Conservation (phyloP, 30 jellyfish, hydroid and myxozoan species). For the Turritopsis rubra region DNA sequence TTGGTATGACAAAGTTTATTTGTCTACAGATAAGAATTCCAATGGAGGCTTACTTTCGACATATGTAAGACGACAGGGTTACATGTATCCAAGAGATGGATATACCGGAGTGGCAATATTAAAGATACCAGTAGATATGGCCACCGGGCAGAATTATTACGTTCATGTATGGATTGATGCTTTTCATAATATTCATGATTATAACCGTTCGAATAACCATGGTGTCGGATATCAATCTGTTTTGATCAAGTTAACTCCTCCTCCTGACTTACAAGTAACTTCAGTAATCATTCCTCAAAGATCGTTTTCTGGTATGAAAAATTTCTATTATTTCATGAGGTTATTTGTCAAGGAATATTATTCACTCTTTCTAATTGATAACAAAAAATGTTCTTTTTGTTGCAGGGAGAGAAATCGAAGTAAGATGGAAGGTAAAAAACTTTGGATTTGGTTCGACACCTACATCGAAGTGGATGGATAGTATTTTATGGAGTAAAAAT, state of each 20-base stretch:
- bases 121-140: slow-evolving; percentile 11
- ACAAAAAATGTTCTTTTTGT: neutral
- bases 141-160: neutral
- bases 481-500: neutral
- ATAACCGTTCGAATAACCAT: slow-evolving; percentile 14
- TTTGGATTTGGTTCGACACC: slow-evolving; percentile 12
- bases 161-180: neutral
- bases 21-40: neutral
- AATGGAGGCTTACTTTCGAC: neutral
- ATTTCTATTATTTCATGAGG: neutral
- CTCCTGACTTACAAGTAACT: slow-evolving; percentile 21
- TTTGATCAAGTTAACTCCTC: slow-evolving; percentile 12
- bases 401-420: neutral
- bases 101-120: neutral
- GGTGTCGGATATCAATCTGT: neutral
- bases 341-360: neutral
- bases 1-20: slow-evolving; percentile 25
- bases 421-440: slow-evolving; percentile 15
- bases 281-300: neutral
- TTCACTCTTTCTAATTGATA: neutral
- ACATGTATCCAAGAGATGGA: slow-evolving; percentile 13
- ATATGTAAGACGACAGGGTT: neutral
- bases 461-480: slow-evolving; percentile 14
- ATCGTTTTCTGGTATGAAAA: slow-evolving; percentile 17
- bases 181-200: neutral